A percentile compares a stretch with the other conserved stretches of the same genome.
Evolutionary conservation across 2,113 vertebrate species (phyloP).

Genomic region (Struthio camelus): DNA sequence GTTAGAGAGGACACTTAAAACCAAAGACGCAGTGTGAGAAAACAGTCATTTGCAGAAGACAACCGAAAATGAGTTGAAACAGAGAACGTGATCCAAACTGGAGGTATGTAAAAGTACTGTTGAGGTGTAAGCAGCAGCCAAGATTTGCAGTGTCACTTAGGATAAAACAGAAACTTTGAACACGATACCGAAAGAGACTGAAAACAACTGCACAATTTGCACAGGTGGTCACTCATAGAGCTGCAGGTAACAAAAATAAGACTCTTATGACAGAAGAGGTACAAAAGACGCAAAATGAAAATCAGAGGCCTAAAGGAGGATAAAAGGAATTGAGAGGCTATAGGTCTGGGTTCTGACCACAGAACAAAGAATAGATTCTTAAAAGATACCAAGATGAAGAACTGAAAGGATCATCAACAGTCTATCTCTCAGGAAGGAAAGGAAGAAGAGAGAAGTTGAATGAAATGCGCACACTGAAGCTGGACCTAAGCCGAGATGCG

Average conservation of each 20-base stretch:
- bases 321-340: neutral
- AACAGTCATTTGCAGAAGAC: neutral
- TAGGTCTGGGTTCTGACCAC: neutral
- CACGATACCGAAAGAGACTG: neutral
- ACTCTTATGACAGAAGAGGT: neutral
- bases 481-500: neutral
- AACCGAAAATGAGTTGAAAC: neutral
- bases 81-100: neutral
- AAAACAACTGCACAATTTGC: neutral
- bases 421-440: neutral
- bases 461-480: neutral
- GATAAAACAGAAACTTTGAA: neutral
- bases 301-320: neutral
- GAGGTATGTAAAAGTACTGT: neutral
- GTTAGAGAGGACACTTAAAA: neutral
- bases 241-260: neutral
- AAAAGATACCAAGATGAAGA: neutral
- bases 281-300: neutral
- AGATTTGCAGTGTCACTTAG: neutral
- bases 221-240: rapidly evolving
- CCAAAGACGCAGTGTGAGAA: neutral
- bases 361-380: neutral
- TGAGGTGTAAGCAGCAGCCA: neutral
- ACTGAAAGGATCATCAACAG: neutral
- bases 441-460: neutral